A percentile compares a stretch with the other conserved stretches of the same genome.
These are phyloP conservation scores for Argyresthia goedartella DNA, from an alignment of 2,888 invertebrate genomes.

Conservation along the genomic window DNA sequence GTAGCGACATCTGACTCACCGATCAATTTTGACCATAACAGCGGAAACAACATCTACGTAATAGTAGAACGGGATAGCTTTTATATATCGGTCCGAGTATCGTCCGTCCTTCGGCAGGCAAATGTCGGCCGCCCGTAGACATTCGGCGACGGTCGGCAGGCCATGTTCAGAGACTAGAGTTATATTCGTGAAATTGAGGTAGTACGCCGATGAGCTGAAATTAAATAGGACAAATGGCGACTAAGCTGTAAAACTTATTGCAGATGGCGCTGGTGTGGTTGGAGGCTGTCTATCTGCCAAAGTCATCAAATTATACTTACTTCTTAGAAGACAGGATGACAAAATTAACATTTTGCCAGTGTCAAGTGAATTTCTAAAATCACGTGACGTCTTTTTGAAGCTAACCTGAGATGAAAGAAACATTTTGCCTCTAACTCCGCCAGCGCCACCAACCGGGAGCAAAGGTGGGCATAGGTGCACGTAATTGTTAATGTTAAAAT, in stretches of 20 bases:
- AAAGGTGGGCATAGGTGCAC: too few relatives aligned
- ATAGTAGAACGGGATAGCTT: constrained; percentile 70
- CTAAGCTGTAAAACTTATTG: neutral
- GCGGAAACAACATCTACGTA: constrained; percentile 77
- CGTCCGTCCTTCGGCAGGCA: constrained; percentile 68
- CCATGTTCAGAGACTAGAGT: constrained; percentile 79
- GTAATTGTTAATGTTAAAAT: too few relatives aligned
- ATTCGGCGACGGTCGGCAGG: constrained; percentile 54
- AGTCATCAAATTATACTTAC: too few relatives aligned
- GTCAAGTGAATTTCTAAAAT: too few relatives aligned
- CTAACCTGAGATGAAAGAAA: too few relatives aligned
- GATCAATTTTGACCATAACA: constrained; percentile 67
- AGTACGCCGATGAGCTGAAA: constrained; percentile 44
- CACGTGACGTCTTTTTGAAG: too few relatives aligned
- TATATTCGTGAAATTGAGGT: constrained; percentile 76
- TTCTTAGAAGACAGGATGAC: too few relatives aligned
- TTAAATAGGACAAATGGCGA: neutral
- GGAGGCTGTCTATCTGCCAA: too few relatives aligned
- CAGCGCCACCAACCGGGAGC: too few relatives aligned
- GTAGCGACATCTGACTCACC: constrained; percentile 34
- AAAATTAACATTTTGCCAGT: too few relatives aligned
- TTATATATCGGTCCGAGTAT: constrained; percentile 65
- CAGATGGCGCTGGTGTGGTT: too few relatives aligned
- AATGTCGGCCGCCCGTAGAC: constrained; percentile 42
- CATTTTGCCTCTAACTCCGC: too few relatives aligned